Base-by-base conservation (phyloP, 2,888 invertebrate species). In the Agrypnus murinus region DNA sequence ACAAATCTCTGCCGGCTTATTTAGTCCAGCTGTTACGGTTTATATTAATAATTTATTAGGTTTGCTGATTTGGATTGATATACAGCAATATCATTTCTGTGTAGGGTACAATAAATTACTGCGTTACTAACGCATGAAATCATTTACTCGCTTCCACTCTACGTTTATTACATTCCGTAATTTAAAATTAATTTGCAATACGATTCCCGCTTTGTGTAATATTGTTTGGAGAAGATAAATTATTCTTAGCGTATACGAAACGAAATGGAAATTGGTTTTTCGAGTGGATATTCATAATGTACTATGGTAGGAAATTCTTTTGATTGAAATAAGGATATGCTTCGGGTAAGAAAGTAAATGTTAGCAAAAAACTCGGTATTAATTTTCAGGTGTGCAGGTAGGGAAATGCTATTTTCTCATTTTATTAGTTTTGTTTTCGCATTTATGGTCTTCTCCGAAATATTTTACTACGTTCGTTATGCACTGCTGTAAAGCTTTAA, bases 171-270 rank as follows among this genome's bases (percentile, higher is more conserved):
- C 71, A 63, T 67, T 66, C 71, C 63, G 71, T 71, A 71, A 71
- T 71, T 71, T 71, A 67, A 71, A 71, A 71, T 71, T 67, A 71
- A 71, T 71, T 71, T 71, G 71, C 66, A 71, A 71, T 71, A 67
- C 71, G 66, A 71, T 71, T 66, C 71, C 65, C 68, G 71, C 71
- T 58, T 68, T 68, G 71, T 68, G 68, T 58, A 67, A 71, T 71
- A 71, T 68, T 68, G 71, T 71, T 71, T 68, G 67, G 67, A 71
- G 67, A 68, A 68, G 64, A 68, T 71, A 68, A 71, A 71, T 71
- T 71, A 71, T 68, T 68, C 71, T 71, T 67, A 64, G 65, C 46
- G 65, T 60, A 68, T 59, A 60, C 71, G 67, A 59, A 70, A 71
- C 66, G 65, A 71, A 71, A 71, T 71, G 71, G 67, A 71, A 68